phyloP scores from a whole-genome alignment of 1,140 invertebrate species.

The Drosophila yakuba region DNA sequence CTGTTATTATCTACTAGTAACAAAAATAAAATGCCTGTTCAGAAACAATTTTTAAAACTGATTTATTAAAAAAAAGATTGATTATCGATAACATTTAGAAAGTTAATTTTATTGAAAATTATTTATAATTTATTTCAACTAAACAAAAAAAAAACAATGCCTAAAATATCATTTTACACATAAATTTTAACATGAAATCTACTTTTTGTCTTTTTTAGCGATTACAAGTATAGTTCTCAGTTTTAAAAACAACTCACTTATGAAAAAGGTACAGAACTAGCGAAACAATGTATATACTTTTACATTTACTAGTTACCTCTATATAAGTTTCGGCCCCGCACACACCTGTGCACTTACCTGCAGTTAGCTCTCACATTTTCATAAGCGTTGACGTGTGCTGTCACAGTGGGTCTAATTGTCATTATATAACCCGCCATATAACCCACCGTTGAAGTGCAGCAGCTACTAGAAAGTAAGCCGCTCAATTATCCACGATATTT shows the following conservation, averaged over 20 bases:
- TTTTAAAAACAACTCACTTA: neutral
- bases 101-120: no score
- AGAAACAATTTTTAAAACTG: no score
- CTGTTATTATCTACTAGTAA: no score
- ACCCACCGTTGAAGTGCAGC: conserved; percentile 28
- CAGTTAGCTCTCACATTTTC: conserved; percentile 21
- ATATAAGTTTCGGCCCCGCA: neutral
- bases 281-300: conserved; percentile 1
- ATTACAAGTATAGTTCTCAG: no score
- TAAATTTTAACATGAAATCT: no score
- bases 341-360: conserved; percentile 37
- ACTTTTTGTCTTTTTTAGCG: no score
- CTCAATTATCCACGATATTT: conserved; percentile 41
- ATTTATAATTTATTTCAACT: no score
- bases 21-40: no score
- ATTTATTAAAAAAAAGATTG: no score
- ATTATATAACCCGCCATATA: conserved; percentile 39
- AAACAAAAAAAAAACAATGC: no score
- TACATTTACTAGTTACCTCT: neutral
- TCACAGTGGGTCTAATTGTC: conserved; percentile 47
- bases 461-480: conserved; percentile 22
- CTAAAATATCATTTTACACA: no score
- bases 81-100: no score
- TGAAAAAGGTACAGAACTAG: neutral
- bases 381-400: conserved; percentile 47